Conservation (phyloP, 2,797 vertebrate species). For the Okamejei kenojei region DNA sequence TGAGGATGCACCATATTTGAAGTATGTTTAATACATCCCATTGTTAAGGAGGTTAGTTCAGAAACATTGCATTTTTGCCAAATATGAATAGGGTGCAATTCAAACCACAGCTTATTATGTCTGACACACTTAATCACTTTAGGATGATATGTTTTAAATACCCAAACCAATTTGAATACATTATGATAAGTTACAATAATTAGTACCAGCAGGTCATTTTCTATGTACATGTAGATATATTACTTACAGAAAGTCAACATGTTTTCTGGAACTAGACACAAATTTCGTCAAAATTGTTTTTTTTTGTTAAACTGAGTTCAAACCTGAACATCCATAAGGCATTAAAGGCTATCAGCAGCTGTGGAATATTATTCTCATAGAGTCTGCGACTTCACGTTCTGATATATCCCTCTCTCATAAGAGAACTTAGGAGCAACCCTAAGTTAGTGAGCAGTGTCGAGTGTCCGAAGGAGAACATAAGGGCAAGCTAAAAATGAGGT, state of each 20-base stretch:
- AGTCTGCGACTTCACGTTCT: too few species aligned
- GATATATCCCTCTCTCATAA: too few species aligned
- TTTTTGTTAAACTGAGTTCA: neutral
- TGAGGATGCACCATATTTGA: constrained; percentile 28
- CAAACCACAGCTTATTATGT: neutral
- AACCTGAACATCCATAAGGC: neutral
- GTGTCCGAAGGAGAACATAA: too few species aligned
- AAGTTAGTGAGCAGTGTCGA: too few species aligned
- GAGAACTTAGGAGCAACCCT: too few species aligned
- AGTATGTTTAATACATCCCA: neutral
- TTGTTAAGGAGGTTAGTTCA: neutral
- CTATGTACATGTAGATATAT: neutral
- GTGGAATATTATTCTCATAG: too few species aligned
- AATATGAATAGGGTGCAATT: neutral
- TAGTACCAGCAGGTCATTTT: constrained; percentile 9
- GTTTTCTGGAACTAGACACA: neutral
- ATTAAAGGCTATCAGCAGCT: too few species aligned
- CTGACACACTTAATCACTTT: neutral
- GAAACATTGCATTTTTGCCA: constrained; percentile 12
- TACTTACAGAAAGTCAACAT: neutral
- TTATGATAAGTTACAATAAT: neutral
- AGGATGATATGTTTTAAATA: neutral
- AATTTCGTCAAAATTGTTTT: neutral
- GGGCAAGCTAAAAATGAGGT: too few species aligned
- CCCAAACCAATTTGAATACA: neutral